A percentile compares a stretch with the other conserved stretches of the same genome.
Conservation (phyloP, 2,113 vertebrate genomes). For the Struthidea cinerea region DNA sequence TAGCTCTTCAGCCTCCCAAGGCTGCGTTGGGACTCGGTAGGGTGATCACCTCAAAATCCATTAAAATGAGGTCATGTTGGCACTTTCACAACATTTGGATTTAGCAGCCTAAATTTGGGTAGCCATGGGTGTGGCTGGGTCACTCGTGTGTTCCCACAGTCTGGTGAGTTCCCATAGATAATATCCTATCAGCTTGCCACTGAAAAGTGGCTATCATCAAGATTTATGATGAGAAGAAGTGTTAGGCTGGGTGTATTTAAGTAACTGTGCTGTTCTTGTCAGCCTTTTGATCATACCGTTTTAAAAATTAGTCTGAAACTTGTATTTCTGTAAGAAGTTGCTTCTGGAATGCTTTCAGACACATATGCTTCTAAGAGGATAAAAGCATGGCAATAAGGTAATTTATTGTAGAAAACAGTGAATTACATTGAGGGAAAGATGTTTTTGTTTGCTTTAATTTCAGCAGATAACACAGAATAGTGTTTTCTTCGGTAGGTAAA, state of each 20-base stretch:
- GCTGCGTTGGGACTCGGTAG: not conserved
- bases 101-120: not conserved
- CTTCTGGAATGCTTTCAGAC: not conserved
- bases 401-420: not conserved
- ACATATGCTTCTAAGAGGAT: not conserved
- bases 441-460: not conserved
- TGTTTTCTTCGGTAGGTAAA: not conserved
- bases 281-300: not conserved
- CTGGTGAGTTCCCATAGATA: not conserved
- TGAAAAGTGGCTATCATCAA: not conserved
- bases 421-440: not conserved
- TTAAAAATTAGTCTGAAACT: not conserved
- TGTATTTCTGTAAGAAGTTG: not conserved
- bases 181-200: not conserved
- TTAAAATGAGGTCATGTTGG: not conserved
- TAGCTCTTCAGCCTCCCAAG: not conserved
- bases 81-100: not conserved
- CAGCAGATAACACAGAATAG: not conserved
- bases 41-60: not conserved
- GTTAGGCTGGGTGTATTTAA: not conserved
- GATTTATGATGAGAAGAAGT: not conserved
- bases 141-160: not conserved
- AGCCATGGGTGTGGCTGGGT: fast-evolving
- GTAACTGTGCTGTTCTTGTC: not conserved
- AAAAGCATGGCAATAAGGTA: not conserved